Evolutionary conservation across 1,140 invertebrate genomes (phyloP).

Genomic region (Helicoverpa zea): DNA sequence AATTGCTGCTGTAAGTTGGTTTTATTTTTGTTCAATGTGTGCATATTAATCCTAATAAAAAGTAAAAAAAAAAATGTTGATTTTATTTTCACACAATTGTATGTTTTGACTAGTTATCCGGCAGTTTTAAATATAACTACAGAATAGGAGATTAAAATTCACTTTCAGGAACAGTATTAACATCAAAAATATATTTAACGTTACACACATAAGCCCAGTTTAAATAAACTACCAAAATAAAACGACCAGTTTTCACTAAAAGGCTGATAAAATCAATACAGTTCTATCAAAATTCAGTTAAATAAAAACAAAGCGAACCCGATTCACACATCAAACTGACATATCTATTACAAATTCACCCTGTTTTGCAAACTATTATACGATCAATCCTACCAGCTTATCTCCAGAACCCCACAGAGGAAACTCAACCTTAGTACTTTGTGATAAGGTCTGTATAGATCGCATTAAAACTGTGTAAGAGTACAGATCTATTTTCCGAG

Average conservation of each 20-base stretch:
- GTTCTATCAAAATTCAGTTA: neutral
- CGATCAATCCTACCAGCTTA: neutral
- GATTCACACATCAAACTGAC: slow-evolving; percentile 24
- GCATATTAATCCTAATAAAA: too few species aligned
- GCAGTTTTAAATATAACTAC: too few species aligned
- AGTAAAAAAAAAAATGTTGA: too few species aligned
- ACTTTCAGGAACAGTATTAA: too few species aligned
- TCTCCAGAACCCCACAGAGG: neutral
- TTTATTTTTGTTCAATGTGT: too few species aligned
- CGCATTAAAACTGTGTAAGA: slow-evolving; percentile 2
- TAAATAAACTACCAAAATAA: neutral
- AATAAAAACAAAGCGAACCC: neutral
- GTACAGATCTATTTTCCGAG: slow-evolving; percentile 29
- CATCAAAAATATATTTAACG: too few species aligned
- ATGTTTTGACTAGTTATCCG: too few species aligned
- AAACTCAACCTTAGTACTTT: neutral
- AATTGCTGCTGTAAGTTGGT: too few species aligned
- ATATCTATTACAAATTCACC: slow-evolving; percentile 31
- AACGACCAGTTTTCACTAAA: neutral
- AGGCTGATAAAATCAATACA: neutral
- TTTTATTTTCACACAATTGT: too few species aligned
- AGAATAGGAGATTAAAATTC: too few species aligned
- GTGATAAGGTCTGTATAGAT: neutral
- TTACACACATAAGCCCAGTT: too few species aligned
- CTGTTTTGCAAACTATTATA: slow-evolving; percentile 18